Percentiles rank a stretch among this genome's conserved stretches.
Evolutionary conservation across 2,113 vertebrate genomes (phyloP).

Genomic region (Sylvietta virens): DNA sequence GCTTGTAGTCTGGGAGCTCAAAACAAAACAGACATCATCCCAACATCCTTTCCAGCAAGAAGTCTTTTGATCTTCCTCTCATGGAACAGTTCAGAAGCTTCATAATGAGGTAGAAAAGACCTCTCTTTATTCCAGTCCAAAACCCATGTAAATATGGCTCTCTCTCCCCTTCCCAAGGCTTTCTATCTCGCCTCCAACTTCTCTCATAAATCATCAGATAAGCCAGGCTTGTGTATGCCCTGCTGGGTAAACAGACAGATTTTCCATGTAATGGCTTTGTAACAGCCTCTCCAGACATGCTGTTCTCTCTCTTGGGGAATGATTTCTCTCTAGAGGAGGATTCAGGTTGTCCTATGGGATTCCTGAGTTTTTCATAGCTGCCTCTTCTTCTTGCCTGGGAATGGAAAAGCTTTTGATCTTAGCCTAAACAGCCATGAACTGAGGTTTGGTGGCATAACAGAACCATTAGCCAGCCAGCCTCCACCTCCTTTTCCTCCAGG

Average conservation of each 20-base stretch:
- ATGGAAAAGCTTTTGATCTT: neutral
- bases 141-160: neutral
- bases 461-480: neutral
- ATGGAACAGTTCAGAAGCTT: neutral
- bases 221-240: neutral
- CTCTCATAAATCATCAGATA: neutral
- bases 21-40: neutral
- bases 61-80: neutral
- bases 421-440: neutral
- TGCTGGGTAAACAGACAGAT: neutral
- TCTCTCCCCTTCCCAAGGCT: neutral
- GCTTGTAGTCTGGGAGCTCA: neutral
- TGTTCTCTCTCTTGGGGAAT: neutral
- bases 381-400: neutral
- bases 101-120: neutral
- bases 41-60: neutral
- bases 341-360: neutral
- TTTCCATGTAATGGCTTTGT: neutral
- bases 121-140: neutral
- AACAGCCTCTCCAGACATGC: neutral
- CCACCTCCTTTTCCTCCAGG: neutral
- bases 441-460: neutral
- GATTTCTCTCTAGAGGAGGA: neutral
- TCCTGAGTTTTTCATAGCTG: neutral
- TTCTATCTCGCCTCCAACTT: neutral